Conservation (phyloP, 92 coral and sea anemone species). For the Actinernus sp. region DNA sequence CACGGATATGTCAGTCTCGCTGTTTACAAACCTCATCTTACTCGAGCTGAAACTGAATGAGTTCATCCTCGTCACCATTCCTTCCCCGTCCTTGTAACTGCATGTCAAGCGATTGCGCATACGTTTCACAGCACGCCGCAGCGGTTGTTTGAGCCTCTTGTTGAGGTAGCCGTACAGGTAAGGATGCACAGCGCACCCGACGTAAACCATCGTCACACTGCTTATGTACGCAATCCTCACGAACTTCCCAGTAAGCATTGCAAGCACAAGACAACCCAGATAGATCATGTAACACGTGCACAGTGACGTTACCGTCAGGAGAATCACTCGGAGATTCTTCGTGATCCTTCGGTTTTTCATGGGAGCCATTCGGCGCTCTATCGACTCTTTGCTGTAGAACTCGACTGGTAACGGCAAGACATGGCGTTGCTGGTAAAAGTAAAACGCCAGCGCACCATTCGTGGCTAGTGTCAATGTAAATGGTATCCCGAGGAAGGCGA, state of each 20-base stretch:
- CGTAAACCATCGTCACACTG: constrained; percentile 41
- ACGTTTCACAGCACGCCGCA: constrained; percentile 44
- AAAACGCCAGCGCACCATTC: constrained; percentile 30
- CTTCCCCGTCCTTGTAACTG: not conserved
- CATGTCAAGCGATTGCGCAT: constrained; percentile 39
- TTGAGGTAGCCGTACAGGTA: constrained; percentile 74
- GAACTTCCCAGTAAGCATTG: constrained; percentile 69
- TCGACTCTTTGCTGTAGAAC: constrained; percentile 57
- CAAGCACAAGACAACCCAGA: constrained; percentile 31
- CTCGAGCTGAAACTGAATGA: constrained; percentile 32
- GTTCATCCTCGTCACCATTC: constrained; percentile 5
- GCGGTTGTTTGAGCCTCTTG: constrained; percentile 57
- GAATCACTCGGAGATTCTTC: constrained; percentile 77
- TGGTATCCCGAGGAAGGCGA: constrained; percentile 65
- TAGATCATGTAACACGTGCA: constrained; percentile 63
- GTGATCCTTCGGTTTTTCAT: constrained; percentile 62
- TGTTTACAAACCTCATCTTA: constrained; percentile 2
- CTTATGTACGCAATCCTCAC: constrained; percentile 36
- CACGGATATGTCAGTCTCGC: not conserved
- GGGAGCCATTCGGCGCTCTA: constrained; percentile 67
- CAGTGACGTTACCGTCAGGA: constrained; percentile 36
- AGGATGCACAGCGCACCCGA: constrained; percentile 53
- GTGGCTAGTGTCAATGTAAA: constrained; percentile 47
- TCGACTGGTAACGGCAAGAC: constrained; percentile 34
- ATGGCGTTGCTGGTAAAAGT: constrained; percentile 51